phyloP scores from a whole-genome alignment of 2,113 vertebrate species.

The Limnothrissa miodon region DNA sequence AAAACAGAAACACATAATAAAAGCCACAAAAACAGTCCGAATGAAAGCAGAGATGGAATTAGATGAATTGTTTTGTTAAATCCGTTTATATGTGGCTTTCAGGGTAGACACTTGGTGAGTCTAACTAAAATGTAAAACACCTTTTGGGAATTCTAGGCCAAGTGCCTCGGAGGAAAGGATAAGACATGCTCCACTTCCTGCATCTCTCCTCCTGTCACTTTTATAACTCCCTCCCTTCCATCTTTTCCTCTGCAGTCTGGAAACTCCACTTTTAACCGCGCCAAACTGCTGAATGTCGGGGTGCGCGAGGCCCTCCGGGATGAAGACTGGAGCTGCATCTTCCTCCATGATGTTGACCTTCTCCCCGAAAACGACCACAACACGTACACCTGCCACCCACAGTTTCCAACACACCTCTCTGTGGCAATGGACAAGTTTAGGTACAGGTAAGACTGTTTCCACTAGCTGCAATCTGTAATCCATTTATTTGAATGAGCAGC shows the following conservation, averaged over 20 bases:
- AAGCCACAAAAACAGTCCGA: not conserved
- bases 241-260: slow-evolving; percentile 66
- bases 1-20: not conserved
- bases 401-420: slow-evolving; percentile 87
- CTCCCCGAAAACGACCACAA: slow-evolving; percentile 96
- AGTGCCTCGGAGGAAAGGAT: not conserved
- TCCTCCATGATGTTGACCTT: slow-evolving; percentile 91
- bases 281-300: slow-evolving; percentile 92
- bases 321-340: slow-evolving; percentile 93
- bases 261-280: slow-evolving; percentile 90
- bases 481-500: too few relatives aligned
- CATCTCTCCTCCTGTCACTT: not conserved
- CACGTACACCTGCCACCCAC: slow-evolving; percentile 87
- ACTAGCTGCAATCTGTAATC: too few relatives aligned
- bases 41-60: not conserved
- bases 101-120: not conserved
- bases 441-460: slow-evolving; percentile 76
- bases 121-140: not conserved
- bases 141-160: not conserved
- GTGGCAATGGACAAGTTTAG: slow-evolving; percentile 96
- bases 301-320: slow-evolving; percentile 90
- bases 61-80: not conserved
- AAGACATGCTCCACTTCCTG: not conserved
- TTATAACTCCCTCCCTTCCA: not conserved
- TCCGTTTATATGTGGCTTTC: not conserved